phyloP scores from a whole-genome alignment of 2,797 vertebrate species.

The Mycteria americana region DNA sequence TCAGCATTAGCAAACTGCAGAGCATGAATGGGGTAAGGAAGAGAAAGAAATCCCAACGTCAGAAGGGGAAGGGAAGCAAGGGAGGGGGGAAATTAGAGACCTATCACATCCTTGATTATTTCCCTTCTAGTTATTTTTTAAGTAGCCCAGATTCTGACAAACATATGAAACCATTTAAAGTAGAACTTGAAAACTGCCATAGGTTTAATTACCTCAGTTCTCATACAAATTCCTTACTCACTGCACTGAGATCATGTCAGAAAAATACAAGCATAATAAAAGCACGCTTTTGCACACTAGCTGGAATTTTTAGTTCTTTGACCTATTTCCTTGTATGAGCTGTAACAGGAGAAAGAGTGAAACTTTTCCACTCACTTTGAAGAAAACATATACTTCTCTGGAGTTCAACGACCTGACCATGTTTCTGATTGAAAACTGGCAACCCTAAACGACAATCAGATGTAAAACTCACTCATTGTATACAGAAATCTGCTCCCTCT shows the following conservation, averaged over 20 bases:
- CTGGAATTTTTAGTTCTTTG: not conserved
- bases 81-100: not conserved
- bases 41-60: not conserved
- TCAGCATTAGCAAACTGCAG: not conserved
- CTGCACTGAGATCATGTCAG: not conserved
- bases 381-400: not conserved
- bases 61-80: not conserved
- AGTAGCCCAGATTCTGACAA: not conserved
- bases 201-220: not conserved
- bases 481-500: not conserved
- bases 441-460: not conserved
- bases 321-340: not conserved
- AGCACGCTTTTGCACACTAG: not conserved
- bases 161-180: not conserved
- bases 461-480: not conserved
- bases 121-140: not conserved
- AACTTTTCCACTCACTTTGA: not conserved
- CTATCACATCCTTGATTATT: not conserved
- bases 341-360: not conserved
- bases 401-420: not conserved
- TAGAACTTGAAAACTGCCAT: not conserved
- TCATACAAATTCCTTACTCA: not conserved
- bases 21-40: rapidly evolving
- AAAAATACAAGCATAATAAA: not conserved
- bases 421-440: not conserved